A percentile compares a stretch with the other conserved stretches of the same genome.
phyloP scores from a whole-genome alignment of 2,888 invertebrate genomes.

The Tetragnatha montana region DNA sequence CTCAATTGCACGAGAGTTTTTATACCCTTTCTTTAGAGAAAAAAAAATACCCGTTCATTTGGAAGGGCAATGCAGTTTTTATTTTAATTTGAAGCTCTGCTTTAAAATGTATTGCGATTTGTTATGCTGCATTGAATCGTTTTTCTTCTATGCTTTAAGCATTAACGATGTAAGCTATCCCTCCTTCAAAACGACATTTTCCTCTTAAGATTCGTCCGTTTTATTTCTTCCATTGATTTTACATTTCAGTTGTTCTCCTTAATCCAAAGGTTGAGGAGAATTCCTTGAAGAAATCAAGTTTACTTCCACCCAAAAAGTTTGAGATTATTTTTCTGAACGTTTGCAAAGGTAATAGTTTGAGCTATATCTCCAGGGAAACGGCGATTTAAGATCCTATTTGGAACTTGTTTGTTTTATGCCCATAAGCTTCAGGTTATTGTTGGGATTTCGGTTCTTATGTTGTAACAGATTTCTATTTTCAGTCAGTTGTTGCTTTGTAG shows the following conservation, averaged over 20 bases:
- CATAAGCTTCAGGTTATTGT: background rate
- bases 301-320: background rate
- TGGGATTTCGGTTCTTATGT: background rate
- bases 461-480: background rate
- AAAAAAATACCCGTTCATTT: background rate
- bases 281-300: background rate
- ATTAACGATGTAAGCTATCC: background rate
- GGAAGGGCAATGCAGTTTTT: background rate
- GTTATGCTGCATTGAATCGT: background rate
- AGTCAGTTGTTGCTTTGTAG: too few relatives aligned
- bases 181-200: background rate
- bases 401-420: background rate
- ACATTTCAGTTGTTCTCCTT: background rate
- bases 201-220: background rate
- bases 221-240: background rate
- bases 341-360: background rate
- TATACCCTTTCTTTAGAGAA: background rate
- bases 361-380: background rate
- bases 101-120: background rate
- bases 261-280: background rate
- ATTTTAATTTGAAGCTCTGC: background rate
- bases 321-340: background rate
- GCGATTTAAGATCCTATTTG: background rate
- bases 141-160: background rate
- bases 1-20: background rate